Evolutionary conservation across 2,888 invertebrate species (phyloP).

Genomic region (Tortrix viridana): DNA sequence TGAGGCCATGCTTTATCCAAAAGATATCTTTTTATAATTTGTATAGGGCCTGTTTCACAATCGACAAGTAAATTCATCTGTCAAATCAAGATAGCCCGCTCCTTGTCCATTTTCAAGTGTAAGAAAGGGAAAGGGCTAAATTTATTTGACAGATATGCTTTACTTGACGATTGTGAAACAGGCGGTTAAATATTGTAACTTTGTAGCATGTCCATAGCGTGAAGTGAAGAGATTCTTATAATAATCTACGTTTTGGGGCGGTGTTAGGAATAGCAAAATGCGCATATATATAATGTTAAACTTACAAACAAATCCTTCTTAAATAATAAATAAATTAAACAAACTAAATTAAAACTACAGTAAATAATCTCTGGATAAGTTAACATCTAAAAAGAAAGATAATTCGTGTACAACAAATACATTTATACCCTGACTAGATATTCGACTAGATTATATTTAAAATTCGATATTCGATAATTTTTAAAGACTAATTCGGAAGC

Average conservation of each 20-base stretch:
- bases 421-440: constrained; percentile 47
- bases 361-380: constrained; percentile 30
- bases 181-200: too few relatives aligned
- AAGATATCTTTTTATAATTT: not conserved
- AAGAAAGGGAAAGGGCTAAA: too few relatives aligned
- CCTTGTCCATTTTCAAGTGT: too few relatives aligned
- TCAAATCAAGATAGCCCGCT: too few relatives aligned
- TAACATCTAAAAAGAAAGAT: constrained; percentile 26
- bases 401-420: constrained; percentile 35
- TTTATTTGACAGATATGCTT: too few relatives aligned
- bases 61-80: too few relatives aligned
- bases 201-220: constrained; percentile 12
- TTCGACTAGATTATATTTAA: constrained; percentile 54
- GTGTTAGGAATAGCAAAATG: constrained; percentile 28
- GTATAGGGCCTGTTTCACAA: too few relatives aligned
- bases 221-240: constrained; percentile 24
- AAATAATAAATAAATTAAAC: constrained; percentile 5
- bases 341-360: constrained; percentile 23
- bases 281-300: constrained; percentile 21
- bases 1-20: constrained; percentile 9
- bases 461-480: constrained; percentile 37
- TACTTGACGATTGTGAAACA: too few relatives aligned
- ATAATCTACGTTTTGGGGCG: constrained; percentile 39
- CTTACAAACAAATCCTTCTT: constrained; percentile 23
- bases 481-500: constrained; percentile 53